Evolutionary conservation across 2,888 invertebrate genomes (phyloP).

Genomic region (Formica aserva): DNA sequence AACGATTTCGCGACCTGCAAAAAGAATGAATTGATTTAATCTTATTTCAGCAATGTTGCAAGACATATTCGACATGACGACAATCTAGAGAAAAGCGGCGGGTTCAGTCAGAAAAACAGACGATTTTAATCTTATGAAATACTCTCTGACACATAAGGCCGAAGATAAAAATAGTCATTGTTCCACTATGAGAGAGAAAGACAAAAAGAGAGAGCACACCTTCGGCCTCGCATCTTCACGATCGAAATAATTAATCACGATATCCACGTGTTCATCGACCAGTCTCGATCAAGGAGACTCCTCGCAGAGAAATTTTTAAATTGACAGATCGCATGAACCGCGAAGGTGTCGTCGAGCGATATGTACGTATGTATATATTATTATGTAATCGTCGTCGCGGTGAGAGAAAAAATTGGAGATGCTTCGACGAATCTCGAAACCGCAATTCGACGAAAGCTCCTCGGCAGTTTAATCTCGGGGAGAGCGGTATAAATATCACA

Average conservation of each 20-base stretch:
- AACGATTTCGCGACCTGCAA: constrained; percentile 80
- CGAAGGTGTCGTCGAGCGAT: neutral
- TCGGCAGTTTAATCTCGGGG: neutral
- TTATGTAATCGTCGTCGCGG: constrained; percentile 61
- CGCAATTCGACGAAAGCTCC: constrained; percentile 12
- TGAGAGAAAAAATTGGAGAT: constrained; percentile 47
- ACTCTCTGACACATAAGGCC: neutral
- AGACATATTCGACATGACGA: neutral
- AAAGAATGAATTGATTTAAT: constrained; percentile 19
- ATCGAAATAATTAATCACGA: neutral
- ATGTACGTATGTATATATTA: neutral
- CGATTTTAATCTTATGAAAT: constrained; percentile 34
- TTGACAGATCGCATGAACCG: constrained; percentile 55
- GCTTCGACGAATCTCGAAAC: constrained; percentile 35
- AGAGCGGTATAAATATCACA: constrained; percentile 41
- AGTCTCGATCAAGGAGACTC: neutral
- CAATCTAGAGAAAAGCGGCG: neutral
- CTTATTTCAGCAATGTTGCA: neutral
- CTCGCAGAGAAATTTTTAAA: neutral
- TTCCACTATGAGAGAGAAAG: constrained; percentile 8
- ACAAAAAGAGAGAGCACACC: neutral
- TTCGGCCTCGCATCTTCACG: neutral
- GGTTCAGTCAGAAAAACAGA: constrained; percentile 26
- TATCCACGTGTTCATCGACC: neutral
- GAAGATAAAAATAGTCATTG: constrained; percentile 67